Base-by-base conservation (phyloP, 2,888 invertebrate species). In the Troilus luridus region DNA sequence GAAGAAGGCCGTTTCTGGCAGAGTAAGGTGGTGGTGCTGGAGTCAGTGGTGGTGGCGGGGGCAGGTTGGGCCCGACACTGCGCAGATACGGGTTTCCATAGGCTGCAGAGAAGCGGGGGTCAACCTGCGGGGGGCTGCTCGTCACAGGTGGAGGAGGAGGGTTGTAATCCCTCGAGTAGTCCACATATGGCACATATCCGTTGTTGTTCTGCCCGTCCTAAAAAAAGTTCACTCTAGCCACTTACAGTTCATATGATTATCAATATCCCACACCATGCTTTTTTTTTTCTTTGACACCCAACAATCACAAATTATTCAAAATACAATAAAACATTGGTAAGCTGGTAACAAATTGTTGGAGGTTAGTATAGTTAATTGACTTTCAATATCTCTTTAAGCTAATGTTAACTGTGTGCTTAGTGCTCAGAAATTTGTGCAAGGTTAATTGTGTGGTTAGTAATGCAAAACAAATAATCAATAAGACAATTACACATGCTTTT, bases 41-140 rank as follows among this genome's bases (percentile, higher is more conserved):
- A 92, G 91, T 60, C 95, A 95, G 92, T 94, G 95, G 94, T 94
- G 97, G 97, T 5, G 97, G 97, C 10, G 97, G 97, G 81, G 97
- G 97, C 88, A 97, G 97, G 41, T 97, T 96, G 97, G 11, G 96
- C 97, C 94, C 97, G 95, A 92, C 94, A 92, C 96, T 96, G 93
- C 98, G 95, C 92, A 98, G 95, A 94, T 98, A 98, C 1, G 98
- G 98, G 94, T 98, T 98, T 91, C 97, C 97, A 93, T 98, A 98
- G 12, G 97, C 97, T 67, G 98, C 98, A 90, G 97, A 98, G 94
- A 97, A 98, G 92, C 98, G 95, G 2, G 98, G 98, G 94, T 98
- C 98, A 77, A 93, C 93, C 90, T 93, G 92, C 88, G 93, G 93
- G 93, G 93, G 27, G 94, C 94, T 91, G 94, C 94, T 90, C 94